Base-by-base conservation (phyloP, 2,797 vertebrate species). In the Muraenolepis orangiensis region DNA sequence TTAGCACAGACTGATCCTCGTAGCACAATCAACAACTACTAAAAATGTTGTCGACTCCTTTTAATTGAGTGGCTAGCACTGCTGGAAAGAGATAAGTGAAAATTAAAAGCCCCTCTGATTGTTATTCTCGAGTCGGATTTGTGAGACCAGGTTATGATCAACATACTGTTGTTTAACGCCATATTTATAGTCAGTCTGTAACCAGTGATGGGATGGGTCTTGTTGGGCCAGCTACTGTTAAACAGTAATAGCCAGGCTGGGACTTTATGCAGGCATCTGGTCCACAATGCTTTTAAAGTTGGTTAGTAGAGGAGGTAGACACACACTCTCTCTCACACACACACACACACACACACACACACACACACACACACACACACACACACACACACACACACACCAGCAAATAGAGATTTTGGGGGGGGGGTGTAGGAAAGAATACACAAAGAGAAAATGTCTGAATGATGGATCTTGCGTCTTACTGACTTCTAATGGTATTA, bases 391-490 rank as follows among this genome's bases (percentile, higher is more conserved):
- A 42, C 12, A 42, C 46, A n/a, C 46, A 51, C 46, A 51, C 46
- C 46, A 51, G 46, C 18, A 51, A 51, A n/a, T 51, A 51, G 30
- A 32, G 28, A 67, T 12, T 26, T 23, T 42, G 26, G 23, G 46
- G 18, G 78, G n/a, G n/a, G n/a, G n/a, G n/a, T n/a, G n/a, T n/a
- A 72, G 72, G 0, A 20, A 16, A 64, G 51, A 66, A 46, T 18
- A 69, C 51, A 66, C 75, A 75, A 81, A 20, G 66, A 66, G n/a
- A 29, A n/a, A 71, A 7, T 51, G 28, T 38, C 11, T 12, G 30
- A 13, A 16, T 67, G 26, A 67, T 67, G 66, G 66, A 30, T 30
- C 66, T 67, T 67, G 51, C 51, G 6, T 14, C 16, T 4, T 29
- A 30, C 23, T 67, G 18, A 23, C 23, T 4, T 11, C 12, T 18